Base-by-base conservation (phyloP, 2,888 invertebrate species). In the Blera fallax region DNA sequence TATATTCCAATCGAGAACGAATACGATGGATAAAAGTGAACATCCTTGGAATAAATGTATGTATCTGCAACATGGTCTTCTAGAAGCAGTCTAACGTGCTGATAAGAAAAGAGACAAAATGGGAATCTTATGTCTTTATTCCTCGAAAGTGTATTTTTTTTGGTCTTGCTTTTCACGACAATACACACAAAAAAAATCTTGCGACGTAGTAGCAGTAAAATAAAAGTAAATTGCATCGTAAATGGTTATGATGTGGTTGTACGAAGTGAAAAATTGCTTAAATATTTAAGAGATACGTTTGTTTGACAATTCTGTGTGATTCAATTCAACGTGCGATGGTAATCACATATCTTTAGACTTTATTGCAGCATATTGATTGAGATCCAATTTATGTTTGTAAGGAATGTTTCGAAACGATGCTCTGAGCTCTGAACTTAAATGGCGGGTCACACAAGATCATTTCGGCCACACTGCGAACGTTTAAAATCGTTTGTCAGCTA, bases 181-280 rank as follows among this genome's bases (percentile, higher is more conserved):
- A 43, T 18, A 54, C 52, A 64, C 29, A 29, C 54, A 11, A 24
- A 16, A 54, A 40, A 50, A 6, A 24, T 37, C 32, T 16, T 64
- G 45, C 43, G 62, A 62, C 29, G 29, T 24, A 21, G 64, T 18
- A 70, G 64, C 56, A 70, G 76, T 82, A 70, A 70, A 82, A 82
- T 82, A 65, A 82, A 77, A 82, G 40, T 82, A 48, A 82, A 82
- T 82, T 77, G 70, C 76, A 70, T 72, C 81, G 70, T 82, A 65
- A 82, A 82, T 65, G 77, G 64, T 58, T 64, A 77, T 56, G 74
- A 76, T 81, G 69, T 50, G 29, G 7, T 43, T 70, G 77, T 76
- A 64, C 56, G 37, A 56, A 65, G 50, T 81, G 69, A 76, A 65
- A 82, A 77, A 76, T 77, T 64, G 54, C 18, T 62, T n/a, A 50